Percentiles rank a stretch among this genome's conserved stretches.
Evolutionary conservation across 2,888 invertebrate genomes (phyloP).

Genomic region (Aplocera efformata): DNA sequence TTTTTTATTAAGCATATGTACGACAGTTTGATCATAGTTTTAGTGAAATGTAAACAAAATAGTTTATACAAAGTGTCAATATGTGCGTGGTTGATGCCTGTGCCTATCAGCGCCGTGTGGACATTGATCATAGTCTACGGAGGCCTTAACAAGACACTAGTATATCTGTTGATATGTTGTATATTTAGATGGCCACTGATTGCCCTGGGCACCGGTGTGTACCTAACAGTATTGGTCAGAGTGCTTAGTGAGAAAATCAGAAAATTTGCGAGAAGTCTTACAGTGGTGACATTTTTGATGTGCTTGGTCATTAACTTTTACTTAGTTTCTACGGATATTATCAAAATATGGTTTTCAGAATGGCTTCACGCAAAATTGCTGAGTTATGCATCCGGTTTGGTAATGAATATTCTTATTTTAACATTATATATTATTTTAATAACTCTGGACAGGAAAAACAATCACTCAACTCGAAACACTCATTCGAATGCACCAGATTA

Average conservation of each 20-base stretch:
- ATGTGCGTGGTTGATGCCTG: conserved; percentile 60
- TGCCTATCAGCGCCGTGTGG: conserved; percentile 47
- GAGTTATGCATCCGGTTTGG: conserved; percentile 53
- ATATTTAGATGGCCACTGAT: conserved; percentile 66
- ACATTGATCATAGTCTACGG: conserved; percentile 36
- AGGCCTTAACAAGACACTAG: conserved; percentile 38
- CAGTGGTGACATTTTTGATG: conserved; percentile 61
- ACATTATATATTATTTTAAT: conserved; percentile 56
- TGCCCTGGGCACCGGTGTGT: conserved; percentile 53
- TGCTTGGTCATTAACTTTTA: conserved; percentile 64
- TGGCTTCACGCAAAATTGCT: conserved; percentile 44
- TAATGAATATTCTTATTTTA: conserved; percentile 56
- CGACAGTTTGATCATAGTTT: conserved; percentile 60
- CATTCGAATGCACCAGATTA: conserved; percentile 33
- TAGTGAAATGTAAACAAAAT: conserved; percentile 57
- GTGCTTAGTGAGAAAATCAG: conserved; percentile 59
- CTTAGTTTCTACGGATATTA: conserved; percentile 58
- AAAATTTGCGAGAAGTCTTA: conserved; percentile 59
- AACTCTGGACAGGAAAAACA: conserved; percentile 45
- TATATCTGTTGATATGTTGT: conserved; percentile 54
- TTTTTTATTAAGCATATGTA: conserved; percentile 72
- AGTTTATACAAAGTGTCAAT: conserved; percentile 50
- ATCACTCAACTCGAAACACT: conserved; percentile 35
- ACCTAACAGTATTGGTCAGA: conserved; percentile 51
- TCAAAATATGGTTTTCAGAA: conserved; percentile 53